A percentile compares a stretch with the other conserved stretches of the same genome.
Evolutionary conservation across 92 coral and sea anemone species (phyloP).

Genomic region (Meandrina meandrites): DNA sequence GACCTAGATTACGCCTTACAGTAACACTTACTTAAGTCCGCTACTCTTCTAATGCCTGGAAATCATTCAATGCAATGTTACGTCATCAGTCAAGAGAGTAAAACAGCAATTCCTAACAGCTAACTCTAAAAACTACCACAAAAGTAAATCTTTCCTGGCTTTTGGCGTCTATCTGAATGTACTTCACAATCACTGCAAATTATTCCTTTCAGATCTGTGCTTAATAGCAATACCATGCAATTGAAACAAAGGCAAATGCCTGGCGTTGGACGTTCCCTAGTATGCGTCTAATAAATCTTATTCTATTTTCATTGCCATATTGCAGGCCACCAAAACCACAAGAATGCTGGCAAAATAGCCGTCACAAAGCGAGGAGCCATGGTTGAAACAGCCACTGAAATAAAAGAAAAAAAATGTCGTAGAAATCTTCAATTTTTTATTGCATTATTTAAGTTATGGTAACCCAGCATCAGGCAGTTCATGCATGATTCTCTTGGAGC

Average conservation of each 20-base stretch:
- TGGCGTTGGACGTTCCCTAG: too few relatives aligned
- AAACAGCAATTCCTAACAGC: background rate
- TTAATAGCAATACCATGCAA: background rate
- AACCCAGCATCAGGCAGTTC: background rate
- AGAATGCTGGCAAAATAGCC: constrained; percentile 12
- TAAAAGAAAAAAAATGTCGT: background rate
- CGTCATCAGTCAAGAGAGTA: background rate
- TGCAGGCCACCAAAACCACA: constrained; percentile 30
- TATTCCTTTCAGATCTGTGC: background rate
- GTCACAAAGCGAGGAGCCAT: constrained; percentile 6
- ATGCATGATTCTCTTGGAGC: background rate
- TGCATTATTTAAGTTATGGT: background rate
- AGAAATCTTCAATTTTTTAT: background rate
- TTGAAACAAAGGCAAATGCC: background rate
- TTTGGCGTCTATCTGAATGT: background rate
- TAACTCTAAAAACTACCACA: background rate
- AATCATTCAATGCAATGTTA: too few relatives aligned
- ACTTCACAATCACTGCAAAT: background rate
- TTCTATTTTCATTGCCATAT: background rate
- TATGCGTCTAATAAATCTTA: too few relatives aligned
- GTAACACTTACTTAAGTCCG: background rate
- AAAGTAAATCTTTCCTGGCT: background rate
- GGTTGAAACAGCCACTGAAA: constrained; percentile 8
- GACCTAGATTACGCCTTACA: background rate
- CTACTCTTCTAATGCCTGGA: too few relatives aligned